Percentiles rank a stretch among this genome's conserved stretches.
phyloP scores from a whole-genome alignment of 2,113 vertebrate genomes.

The Rana temporaria region DNA sequence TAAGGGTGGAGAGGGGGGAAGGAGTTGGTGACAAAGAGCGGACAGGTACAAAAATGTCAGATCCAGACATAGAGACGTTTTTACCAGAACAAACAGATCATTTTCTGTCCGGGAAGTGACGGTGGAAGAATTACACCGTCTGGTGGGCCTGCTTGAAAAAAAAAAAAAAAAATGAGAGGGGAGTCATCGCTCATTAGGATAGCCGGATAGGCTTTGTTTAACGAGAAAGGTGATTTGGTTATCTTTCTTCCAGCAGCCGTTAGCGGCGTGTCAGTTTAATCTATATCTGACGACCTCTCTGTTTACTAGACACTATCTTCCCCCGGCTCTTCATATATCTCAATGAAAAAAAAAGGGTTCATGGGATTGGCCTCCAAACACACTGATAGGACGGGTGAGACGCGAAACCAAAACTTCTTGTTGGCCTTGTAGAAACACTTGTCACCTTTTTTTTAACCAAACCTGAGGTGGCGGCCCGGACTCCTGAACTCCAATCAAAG shows the following conservation, averaged over 20 bases:
- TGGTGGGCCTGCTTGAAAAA: neutral
- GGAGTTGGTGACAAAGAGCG: neutral
- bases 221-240: slow-evolving; percentile 46
- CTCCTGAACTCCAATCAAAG: too few species aligned
- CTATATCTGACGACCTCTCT: slow-evolving; percentile 37
- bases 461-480: too few species aligned
- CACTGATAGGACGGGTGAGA: neutral
- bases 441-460: too few species aligned
- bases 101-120: slow-evolving; percentile 1
- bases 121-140: slow-evolving; percentile 18
- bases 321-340: neutral
- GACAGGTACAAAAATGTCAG: slow-evolving; percentile 34
- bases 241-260: slow-evolving; percentile 50
- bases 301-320: slow-evolving; percentile 17
- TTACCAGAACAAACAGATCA: slow-evolving; percentile 38
- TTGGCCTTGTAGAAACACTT: too few species aligned
- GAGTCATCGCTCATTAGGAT: slow-evolving; percentile 40
- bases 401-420: too few species aligned
- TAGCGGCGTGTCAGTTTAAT: slow-evolving; percentile 49
- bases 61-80: slow-evolving; percentile 10
- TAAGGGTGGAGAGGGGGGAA: neutral
- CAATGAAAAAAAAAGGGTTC: slow-evolving; percentile 1
- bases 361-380: neutral
- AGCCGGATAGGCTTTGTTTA: slow-evolving; percentile 20
- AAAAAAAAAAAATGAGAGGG: slow-evolving; percentile 3